phyloP scores from a whole-genome alignment of 2,888 invertebrate species.

The Muschampia plurimacula region DNA sequence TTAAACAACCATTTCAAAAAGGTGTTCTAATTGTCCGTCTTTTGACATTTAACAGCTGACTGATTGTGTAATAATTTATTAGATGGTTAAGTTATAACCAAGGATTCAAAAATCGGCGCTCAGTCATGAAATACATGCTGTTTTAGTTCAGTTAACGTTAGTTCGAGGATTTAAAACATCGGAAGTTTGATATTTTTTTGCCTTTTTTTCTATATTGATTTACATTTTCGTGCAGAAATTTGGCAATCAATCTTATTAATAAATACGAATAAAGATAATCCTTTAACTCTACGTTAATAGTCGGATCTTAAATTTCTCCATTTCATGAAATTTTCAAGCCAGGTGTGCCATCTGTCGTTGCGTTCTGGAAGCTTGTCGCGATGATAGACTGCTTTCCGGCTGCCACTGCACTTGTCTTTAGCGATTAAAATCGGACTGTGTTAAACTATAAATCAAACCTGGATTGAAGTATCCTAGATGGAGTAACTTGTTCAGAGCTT shows the following conservation, averaged over 20 bases:
- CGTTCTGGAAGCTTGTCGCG: slow-evolving; percentile 54
- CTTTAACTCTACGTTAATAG: neutral
- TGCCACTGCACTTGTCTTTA: slow-evolving; percentile 44
- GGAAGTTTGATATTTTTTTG: too few relatives aligned
- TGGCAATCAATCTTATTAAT: neutral
- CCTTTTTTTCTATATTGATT: neutral
- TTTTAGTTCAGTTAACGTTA: too few relatives aligned
- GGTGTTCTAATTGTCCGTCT: too few relatives aligned
- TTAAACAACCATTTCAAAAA: too few relatives aligned
- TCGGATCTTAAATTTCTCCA: neutral
- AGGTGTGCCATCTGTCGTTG: slow-evolving; percentile 68
- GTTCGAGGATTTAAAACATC: too few relatives aligned
- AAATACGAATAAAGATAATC: neutral
- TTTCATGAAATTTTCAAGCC: slow-evolving; percentile 43
- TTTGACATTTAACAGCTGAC: too few relatives aligned
- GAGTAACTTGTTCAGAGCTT: slow-evolving; percentile 13
- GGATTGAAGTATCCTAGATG: slow-evolving; percentile 17
- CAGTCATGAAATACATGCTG: too few relatives aligned
- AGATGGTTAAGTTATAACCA: too few relatives aligned
- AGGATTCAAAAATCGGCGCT: too few relatives aligned
- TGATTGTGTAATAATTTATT: too few relatives aligned
- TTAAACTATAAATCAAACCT: slow-evolving; percentile 28
- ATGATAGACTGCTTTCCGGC: slow-evolving; percentile 45
- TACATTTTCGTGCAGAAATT: neutral
- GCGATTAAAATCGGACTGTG: slow-evolving; percentile 44